Conservation (phyloP, 1,140 invertebrate genomes). For the Aphaenogaster rudis region DNA sequence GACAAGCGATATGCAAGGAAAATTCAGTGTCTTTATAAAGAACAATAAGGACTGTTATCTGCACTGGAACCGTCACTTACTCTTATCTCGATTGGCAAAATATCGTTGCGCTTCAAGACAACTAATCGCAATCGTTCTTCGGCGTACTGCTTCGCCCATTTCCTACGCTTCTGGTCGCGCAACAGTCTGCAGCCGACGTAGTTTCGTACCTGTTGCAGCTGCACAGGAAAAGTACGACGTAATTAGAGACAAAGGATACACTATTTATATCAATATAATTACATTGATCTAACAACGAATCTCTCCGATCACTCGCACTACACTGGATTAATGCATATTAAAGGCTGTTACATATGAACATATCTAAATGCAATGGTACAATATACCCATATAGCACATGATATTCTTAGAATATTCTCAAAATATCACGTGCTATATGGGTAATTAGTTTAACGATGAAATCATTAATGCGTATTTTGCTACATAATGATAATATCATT, state of each 20-base stretch:
- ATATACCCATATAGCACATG: too few species aligned
- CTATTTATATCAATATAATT: neutral
- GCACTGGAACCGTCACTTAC: slow-evolving; percentile 82
- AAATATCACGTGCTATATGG: too few species aligned
- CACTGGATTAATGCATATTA: too few species aligned
- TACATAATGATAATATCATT: too few species aligned
- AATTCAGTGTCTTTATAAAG: neutral
- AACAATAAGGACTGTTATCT: neutral
- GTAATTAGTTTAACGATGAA: too few species aligned
- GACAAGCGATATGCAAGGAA: neutral
- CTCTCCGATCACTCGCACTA: too few species aligned
- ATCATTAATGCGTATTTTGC: too few species aligned
- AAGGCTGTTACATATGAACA: too few species aligned
- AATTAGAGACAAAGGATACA: neutral
- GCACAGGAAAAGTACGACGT: neutral
- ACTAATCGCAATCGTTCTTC: slow-evolving; percentile 91
- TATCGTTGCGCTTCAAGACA: slow-evolving; percentile 92
- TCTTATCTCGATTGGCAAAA: slow-evolving; percentile 93
- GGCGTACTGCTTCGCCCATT: slow-evolving; percentile 91
- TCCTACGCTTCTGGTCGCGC: slow-evolving; percentile 93
- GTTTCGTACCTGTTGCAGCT: slow-evolving; percentile 90
- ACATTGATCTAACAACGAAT: neutral
- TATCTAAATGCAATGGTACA: too few species aligned
- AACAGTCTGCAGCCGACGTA: slow-evolving; percentile 48
- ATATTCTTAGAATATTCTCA: too few species aligned